Base-by-base conservation (phyloP, 30 jellyfish, hydroid and myxozoan species). In the Morbakka virulenta region DNA sequence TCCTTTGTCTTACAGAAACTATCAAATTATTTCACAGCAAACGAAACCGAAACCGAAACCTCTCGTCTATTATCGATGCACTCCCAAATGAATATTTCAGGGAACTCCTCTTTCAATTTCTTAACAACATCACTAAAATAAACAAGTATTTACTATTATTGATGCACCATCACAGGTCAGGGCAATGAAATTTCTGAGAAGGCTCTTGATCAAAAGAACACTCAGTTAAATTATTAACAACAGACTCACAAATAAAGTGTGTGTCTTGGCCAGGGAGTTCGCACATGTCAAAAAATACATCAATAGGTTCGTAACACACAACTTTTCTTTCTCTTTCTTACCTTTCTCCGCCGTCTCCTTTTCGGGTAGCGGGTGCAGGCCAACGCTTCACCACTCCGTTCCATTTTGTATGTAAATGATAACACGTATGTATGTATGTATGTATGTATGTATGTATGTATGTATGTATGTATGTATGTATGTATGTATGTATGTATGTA, bases 401-500 rank as follows among this genome's bases (percentile, higher is more conserved):
- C n/a, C n/a, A n/a, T n/a, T n/a, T n/a, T n/a, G n/a, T n/a, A n/a
- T n/a, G n/a, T n/a, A n/a, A n/a, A 51, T 51, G 6, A 51, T 20
- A 51, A 31, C 22, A 51, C 2, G 67, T 31, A 28, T 50, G 64
- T 2, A 50, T 33, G 73, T 70, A 32, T 70, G 82, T 70, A 32
- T 70, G 82, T 70, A 32, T 70, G 82, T 70, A 70, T 70, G 82
- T 70, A 70, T 70, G 82, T 70, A 70, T 70, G 82, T 70, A 70
- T 70, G 82, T 70, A 70, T 70, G 82, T 70, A 70, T 70, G 82
- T 70, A 70, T 70, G 82, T 70, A 70, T 70, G 82, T 70, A 70
- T 70, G 82, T 70, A 70, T 70, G 82, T 70, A 70, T 70, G 82
- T 70, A 70, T 70, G 82, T 70, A 70, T 70, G 82, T 70, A 70